Conservation (phyloP, 2,797 vertebrate species). For the Ptychobarbus kaznakovi region DNA sequence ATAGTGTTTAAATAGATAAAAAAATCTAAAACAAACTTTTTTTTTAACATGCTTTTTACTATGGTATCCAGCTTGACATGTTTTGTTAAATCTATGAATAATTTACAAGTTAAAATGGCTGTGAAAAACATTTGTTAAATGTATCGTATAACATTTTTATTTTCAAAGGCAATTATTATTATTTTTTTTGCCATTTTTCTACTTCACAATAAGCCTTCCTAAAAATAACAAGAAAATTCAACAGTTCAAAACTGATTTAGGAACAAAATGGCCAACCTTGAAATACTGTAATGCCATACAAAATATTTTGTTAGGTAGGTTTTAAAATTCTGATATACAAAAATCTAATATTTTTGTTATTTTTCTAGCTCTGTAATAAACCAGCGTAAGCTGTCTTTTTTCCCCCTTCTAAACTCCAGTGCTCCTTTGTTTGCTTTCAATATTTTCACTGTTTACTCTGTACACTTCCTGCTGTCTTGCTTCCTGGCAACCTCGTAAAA, state of each 20-base stretch:
- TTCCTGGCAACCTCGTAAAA: background rate
- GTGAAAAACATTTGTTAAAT: background rate
- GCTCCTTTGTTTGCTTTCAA: slow-evolving; percentile 1
- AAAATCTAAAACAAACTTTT: too few relatives aligned
- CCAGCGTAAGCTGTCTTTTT: background rate
- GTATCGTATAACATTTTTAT: background rate
- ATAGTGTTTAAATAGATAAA: too few relatives aligned
- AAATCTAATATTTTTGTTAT: too few relatives aligned
- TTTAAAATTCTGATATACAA: background rate
- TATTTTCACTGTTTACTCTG: slow-evolving; percentile 3
- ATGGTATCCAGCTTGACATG: background rate
- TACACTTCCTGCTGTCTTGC: slow-evolving; percentile 11
- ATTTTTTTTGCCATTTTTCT: background rate
- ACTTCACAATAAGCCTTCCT: background rate
- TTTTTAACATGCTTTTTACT: background rate
- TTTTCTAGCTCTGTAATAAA: background rate
- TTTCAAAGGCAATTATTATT: background rate
- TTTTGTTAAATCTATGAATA: background rate
- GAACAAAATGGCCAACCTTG: background rate
- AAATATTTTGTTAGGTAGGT: background rate
- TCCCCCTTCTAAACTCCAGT: background rate
- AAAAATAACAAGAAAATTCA: background rate
- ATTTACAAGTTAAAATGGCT: background rate
- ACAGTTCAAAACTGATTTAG: background rate
- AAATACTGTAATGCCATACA: background rate